Percentiles rank a stretch among this genome's conserved stretches.
Conservation (phyloP, 2,797 vertebrate genomes). For the Sebastes steindachneri region DNA sequence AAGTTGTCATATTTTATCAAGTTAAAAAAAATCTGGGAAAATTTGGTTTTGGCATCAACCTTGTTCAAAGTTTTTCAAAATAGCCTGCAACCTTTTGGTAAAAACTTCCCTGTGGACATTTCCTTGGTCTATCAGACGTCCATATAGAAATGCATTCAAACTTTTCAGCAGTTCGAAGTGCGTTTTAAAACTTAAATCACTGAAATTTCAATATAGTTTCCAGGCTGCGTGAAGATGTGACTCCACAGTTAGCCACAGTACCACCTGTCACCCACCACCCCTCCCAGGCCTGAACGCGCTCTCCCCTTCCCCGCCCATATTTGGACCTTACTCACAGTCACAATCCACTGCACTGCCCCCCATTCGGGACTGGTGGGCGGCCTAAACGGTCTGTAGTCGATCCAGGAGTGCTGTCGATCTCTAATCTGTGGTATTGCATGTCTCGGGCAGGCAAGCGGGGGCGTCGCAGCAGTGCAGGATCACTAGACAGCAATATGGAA, state of each 20-base stretch:
- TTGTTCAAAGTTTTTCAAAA: slow-evolving; percentile 1
- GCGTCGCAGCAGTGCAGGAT: slow-evolving; percentile 99
- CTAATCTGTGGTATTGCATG: slow-evolving; percentile 99
- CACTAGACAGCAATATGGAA: slow-evolving; percentile 99
- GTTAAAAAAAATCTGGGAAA: slow-evolving; percentile 14
- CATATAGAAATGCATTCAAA: background rate
- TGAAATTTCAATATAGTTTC: slow-evolving; percentile 18
- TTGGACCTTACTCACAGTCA: slow-evolving; percentile 72
- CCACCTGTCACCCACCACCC: slow-evolving; percentile 55
- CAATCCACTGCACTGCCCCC: slow-evolving; percentile 76
- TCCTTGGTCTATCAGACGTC: slow-evolving; percentile 14
- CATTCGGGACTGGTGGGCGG: slow-evolving; percentile 74
- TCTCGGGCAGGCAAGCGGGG: slow-evolving; percentile 99
- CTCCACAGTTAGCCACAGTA: slow-evolving; percentile 45
- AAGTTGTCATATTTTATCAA: slow-evolving; percentile 26
- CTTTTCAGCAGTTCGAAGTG: slow-evolving; percentile 3
- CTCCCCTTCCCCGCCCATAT: slow-evolving; percentile 48
- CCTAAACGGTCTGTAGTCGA: slow-evolving; percentile 80
- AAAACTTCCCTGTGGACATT: slow-evolving; percentile 17
- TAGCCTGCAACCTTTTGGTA: slow-evolving; percentile 12
- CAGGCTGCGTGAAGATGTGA: slow-evolving; percentile 26
- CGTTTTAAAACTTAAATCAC: slow-evolving; percentile 11
- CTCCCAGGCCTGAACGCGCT: slow-evolving; percentile 54
- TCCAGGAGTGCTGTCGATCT: slow-evolving; percentile 89
- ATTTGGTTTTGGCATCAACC: slow-evolving; percentile 1